phyloP scores from a whole-genome alignment of 1,140 invertebrate species.

The Scaptomyza pallida region DNA sequence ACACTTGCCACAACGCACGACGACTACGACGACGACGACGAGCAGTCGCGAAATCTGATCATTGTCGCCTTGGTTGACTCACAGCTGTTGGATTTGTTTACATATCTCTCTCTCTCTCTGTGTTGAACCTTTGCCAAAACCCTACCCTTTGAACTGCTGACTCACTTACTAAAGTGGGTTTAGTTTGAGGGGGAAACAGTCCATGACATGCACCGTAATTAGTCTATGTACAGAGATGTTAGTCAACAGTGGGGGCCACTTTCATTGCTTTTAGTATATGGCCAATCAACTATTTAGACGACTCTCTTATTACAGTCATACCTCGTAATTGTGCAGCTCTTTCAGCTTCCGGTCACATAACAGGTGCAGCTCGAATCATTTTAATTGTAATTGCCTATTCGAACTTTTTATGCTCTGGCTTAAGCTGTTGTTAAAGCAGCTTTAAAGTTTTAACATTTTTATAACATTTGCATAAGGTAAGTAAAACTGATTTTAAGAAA shows the following conservation, averaged over 20 bases:
- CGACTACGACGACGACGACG: too few relatives aligned
- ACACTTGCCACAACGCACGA: slow-evolving; percentile 34
- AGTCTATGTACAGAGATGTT: slow-evolving; percentile 50
- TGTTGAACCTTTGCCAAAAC: not conserved
- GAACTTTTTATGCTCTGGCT: slow-evolving; percentile 9
- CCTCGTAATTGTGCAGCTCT: slow-evolving; percentile 46
- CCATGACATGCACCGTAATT: slow-evolving; percentile 32
- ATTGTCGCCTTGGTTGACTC: slow-evolving; percentile 50
- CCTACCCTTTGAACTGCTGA: slow-evolving; percentile 31
- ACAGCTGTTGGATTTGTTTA: slow-evolving; percentile 45
- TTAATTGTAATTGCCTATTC: slow-evolving; percentile 6
- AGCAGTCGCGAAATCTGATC: slow-evolving; percentile 53
- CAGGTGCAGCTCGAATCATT: slow-evolving; percentile 40
- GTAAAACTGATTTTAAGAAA: too few relatives aligned
- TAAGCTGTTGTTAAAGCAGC: not conserved
- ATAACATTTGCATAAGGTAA: too few relatives aligned
- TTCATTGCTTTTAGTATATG: slow-evolving; percentile 22
- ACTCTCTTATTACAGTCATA: slow-evolving; percentile 39
- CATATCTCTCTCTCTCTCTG: not conserved
- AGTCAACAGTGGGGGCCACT: slow-evolving; percentile 39
- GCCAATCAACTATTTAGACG: slow-evolving; percentile 18
- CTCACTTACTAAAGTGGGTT: slow-evolving; percentile 19
- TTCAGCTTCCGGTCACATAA: slow-evolving; percentile 47
- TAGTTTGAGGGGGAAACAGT: not conserved
- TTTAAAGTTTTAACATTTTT: not conserved